Evolutionary conservation across 2,888 invertebrate genomes (phyloP).

Genomic region (Ceramica pisi): DNA sequence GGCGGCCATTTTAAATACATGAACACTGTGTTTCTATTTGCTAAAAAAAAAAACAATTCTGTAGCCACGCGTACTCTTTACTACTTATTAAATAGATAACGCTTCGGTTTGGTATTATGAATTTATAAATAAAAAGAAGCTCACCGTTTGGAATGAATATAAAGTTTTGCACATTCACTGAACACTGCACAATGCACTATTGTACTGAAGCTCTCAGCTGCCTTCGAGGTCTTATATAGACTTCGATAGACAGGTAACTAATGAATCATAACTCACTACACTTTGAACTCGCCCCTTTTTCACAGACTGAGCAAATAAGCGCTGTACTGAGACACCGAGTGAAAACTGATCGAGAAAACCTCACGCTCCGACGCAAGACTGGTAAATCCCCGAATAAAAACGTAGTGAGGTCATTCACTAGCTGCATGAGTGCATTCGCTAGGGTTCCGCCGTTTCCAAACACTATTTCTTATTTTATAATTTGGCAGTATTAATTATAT

Average conservation of each 20-base stretch:
- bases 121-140: not conserved
- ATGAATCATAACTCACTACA: constrained; percentile 19
- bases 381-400: constrained; percentile 14
- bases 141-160: constrained; percentile 2
- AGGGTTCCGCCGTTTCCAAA: constrained; percentile 8
- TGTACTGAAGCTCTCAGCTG: constrained; percentile 2
- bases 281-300: constrained; percentile 8
- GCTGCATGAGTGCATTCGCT: not conserved
- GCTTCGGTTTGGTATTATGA: too few species aligned
- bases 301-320: not conserved
- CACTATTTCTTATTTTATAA: not conserved
- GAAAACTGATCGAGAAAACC: constrained; percentile 17
- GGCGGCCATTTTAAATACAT: constrained; percentile 1
- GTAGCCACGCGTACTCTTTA: not conserved
- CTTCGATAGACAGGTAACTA: constrained; percentile 16
- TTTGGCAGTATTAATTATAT: not conserved
- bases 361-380: not conserved
- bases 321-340: not conserved
- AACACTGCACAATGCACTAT: constrained; percentile 20
- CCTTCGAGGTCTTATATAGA: not conserved
- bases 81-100: not conserved
- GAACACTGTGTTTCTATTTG: not conserved
- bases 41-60: too few species aligned
- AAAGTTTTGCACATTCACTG: constrained; percentile 6
- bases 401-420: not conserved